These are phyloP conservation scores for Neolamprologus brichardi DNA, from an alignment of 2,113 vertebrate genomes.

Conservation along the genomic window DNA sequence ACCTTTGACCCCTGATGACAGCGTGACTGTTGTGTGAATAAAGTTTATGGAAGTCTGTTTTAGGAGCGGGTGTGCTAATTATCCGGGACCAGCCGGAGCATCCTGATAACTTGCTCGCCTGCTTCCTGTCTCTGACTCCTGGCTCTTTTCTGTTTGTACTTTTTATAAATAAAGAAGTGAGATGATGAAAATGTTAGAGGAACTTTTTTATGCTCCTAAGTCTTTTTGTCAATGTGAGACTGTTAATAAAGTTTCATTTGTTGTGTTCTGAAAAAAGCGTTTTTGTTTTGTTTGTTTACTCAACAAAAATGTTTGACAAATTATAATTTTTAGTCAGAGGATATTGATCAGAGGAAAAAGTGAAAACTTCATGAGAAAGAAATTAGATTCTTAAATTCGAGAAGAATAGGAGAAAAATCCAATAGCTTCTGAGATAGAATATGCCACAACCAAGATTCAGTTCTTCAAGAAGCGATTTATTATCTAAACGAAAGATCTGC, in stretches of 20 bases:
- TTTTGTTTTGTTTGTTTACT: neutral
- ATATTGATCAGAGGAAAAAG: neutral
- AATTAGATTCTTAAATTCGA: neutral
- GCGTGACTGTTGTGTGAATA: neutral
- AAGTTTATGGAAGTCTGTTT: neutral
- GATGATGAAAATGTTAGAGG: neutral
- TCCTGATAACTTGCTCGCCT: neutral
- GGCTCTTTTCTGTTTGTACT: neutral
- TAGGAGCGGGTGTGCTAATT: neutral
- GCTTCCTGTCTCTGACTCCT: neutral
- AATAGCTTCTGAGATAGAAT: neutral
- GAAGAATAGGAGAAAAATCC: neutral
- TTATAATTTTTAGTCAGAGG: neutral
- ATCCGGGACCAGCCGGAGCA: neutral
- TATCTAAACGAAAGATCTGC: neutral
- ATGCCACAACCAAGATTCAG: neutral
- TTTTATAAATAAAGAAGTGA: slow-evolving; percentile 26
- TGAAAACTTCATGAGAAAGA: neutral
- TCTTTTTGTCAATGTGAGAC: neutral
- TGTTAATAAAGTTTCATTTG: slow-evolving; percentile 20
- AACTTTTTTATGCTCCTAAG: neutral
- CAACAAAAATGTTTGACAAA: neutral
- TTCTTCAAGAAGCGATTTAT: neutral
- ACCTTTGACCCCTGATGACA: slow-evolving; percentile 18
- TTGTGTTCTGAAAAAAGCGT: neutral